These are phyloP conservation scores for Peromyscus californicus DNA, from an alignment of 2,113 vertebrate genomes.

Conservation along the genomic window DNA sequence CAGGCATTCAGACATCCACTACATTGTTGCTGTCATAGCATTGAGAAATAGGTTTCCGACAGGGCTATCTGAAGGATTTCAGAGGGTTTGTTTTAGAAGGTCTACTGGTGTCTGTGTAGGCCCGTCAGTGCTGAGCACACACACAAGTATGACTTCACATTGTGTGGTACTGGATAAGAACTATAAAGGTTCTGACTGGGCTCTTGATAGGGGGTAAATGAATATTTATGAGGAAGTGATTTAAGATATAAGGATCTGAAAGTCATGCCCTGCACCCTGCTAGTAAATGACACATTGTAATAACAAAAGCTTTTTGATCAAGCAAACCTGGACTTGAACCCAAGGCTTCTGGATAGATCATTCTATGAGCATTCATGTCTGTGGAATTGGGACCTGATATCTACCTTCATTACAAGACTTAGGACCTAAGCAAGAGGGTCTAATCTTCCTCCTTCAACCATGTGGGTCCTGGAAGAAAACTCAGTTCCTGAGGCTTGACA, in stretches of 20 bases:
- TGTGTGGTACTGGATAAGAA: neutral
- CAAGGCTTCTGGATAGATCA: neutral
- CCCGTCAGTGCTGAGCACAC: neutral
- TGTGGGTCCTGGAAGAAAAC: neutral
- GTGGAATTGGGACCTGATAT: neutral
- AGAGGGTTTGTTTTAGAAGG: neutral
- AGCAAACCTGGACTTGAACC: neutral
- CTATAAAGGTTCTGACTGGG: neutral
- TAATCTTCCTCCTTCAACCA: neutral
- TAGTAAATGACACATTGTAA: neutral
- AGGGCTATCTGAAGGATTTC: neutral
- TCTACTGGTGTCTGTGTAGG: neutral
- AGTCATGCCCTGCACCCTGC: neutral
- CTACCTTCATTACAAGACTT: neutral
- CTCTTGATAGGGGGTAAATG: neutral
- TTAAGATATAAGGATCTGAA: neutral
- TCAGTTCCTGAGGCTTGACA: neutral
- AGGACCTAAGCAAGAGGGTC: neutral
- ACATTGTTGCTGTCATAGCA: neutral
- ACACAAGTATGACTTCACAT: neutral
- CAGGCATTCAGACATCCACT: neutral
- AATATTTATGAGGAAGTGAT: neutral
- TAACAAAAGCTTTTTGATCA: neutral
- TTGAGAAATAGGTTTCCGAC: neutral
- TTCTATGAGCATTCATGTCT: neutral